phyloP scores from a whole-genome alignment of 2,797 vertebrate species.

The Melanotaenia boesemani region DNA sequence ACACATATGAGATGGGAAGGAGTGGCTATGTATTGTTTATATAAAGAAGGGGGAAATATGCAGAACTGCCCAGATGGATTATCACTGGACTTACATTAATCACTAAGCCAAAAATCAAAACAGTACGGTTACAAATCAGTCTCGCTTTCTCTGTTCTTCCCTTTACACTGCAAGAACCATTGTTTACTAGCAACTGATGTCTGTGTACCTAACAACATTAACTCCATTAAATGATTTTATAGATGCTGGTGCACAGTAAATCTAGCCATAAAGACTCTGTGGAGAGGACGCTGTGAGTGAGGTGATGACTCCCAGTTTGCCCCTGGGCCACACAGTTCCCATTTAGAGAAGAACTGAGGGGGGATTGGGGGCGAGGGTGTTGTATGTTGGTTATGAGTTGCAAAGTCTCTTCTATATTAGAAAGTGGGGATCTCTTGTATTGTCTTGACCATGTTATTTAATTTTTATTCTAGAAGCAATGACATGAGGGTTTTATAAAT shows the following conservation, averaged over 20 bases:
- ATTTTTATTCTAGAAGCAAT: conserved; percentile 7
- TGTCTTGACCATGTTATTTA: conserved; percentile 10
- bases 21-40: neutral
- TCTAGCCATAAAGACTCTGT: conserved; percentile 69
- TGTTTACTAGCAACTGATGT: conserved; percentile 83
- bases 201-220: conserved; percentile 85
- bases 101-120: conserved; percentile 23
- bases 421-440: conserved; percentile 3
- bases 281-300: conserved; percentile 65
- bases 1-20: neutral
- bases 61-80: neutral
- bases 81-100: neutral
- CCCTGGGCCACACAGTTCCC: conserved; percentile 60
- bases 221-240: conserved; percentile 82
- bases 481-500: neutral
- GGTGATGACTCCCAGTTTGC: conserved; percentile 73
- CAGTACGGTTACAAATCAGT: conserved; percentile 6
- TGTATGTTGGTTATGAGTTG: conserved; percentile 50
- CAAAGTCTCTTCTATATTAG: conserved; percentile 21
- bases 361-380: conserved; percentile 32
- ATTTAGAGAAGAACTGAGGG: conserved; percentile 25
- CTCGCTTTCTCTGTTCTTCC: conserved; percentile 13
- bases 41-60: neutral
- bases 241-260: conserved; percentile 77
- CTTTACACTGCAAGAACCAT: conserved; percentile 46